phyloP scores from a whole-genome alignment of 2,113 vertebrate species.

The Labeo catla region DNA sequence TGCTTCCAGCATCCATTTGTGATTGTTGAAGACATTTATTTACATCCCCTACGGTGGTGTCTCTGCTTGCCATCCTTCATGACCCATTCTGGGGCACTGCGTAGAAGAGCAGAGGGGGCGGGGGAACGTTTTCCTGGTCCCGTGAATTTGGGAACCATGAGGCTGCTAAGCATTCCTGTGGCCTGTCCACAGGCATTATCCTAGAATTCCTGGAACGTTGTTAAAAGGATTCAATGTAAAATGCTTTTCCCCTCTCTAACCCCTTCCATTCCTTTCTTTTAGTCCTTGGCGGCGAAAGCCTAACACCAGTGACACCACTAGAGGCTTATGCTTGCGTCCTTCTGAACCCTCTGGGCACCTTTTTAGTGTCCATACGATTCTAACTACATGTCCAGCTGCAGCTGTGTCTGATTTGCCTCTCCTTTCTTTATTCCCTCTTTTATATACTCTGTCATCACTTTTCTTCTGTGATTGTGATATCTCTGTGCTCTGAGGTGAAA shows the following conservation, averaged over 20 bases:
- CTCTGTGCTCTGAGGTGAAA: neutral
- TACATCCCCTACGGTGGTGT: neutral
- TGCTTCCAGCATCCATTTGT: neutral
- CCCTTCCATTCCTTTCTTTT: slow-evolving; percentile 35
- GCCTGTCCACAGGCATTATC: slow-evolving; percentile 61
- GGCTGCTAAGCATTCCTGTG: slow-evolving; percentile 63
- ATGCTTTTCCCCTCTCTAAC: slow-evolving; percentile 53
- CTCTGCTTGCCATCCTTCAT: slow-evolving; percentile 11
- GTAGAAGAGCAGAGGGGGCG: slow-evolving; percentile 36
- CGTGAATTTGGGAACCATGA: slow-evolving; percentile 42
- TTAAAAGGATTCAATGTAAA: slow-evolving; percentile 60
- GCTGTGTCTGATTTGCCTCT: neutral
- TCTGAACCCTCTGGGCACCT: neutral
- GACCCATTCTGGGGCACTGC: slow-evolving; percentile 29
- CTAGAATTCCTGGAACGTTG: slow-evolving; percentile 62
- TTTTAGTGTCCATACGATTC: neutral
- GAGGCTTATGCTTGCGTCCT: neutral
- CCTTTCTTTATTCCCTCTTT: neutral
- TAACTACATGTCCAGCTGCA: neutral
- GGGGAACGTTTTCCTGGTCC: slow-evolving; percentile 31
- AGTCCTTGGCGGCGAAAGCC: slow-evolving; percentile 1
- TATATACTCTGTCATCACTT: neutral
- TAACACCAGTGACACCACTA: slow-evolving; percentile 12
- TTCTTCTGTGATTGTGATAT: neutral
- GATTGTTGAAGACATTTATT: neutral